A percentile compares a stretch with the other conserved stretches of the same genome.
Evolutionary conservation across 2,888 invertebrate species (phyloP).

Genomic region (Sphaeridia pumilis): DNA sequence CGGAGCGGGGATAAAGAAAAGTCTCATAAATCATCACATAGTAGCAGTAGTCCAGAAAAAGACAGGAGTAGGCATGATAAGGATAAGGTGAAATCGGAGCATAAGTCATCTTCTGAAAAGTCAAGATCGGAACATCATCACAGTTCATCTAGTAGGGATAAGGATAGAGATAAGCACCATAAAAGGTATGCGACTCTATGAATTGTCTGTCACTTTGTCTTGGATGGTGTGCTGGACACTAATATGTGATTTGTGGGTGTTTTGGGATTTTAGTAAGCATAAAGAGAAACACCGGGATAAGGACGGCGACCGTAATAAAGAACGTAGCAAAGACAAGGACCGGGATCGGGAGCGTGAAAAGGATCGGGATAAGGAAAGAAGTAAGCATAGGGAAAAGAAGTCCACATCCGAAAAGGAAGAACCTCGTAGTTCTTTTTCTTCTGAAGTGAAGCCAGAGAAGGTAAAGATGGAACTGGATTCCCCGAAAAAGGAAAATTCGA

Average conservation of each 20-base stretch:
- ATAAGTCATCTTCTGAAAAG: conserved; percentile 5
- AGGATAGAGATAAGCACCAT: conserved; percentile 12
- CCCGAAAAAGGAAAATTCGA: conserved; percentile 7
- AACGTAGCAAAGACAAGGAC: too few species aligned
- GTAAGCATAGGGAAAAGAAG: conserved; percentile 35
- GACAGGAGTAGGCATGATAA: conserved; percentile 37
- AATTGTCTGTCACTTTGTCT: too few species aligned
- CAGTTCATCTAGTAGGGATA: conserved; percentile 9
- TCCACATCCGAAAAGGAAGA: conserved; percentile 5
- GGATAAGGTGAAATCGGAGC: conserved; percentile 7
- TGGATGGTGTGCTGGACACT: too few species aligned
- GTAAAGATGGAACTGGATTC: conserved; percentile 4
- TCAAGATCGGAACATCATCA: conserved; percentile 12
- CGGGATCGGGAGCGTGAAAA: conserved; percentile 9
- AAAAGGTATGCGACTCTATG: conserved; percentile 19
- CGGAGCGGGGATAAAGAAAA: conserved; percentile 9
- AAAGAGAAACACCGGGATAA: conserved; percentile 44
- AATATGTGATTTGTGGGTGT: too few species aligned
- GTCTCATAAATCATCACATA: conserved; percentile 23
- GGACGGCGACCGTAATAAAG: too few species aligned
- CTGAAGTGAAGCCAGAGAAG: conserved; percentile 24
- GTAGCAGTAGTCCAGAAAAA: conserved; percentile 38
- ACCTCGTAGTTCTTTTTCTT: background rate
- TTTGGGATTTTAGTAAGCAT: conserved; percentile 35
- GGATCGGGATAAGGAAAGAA: conserved; percentile 3